phyloP scores from a whole-genome alignment of 2,888 invertebrate genomes.

The Automeris io region DNA sequence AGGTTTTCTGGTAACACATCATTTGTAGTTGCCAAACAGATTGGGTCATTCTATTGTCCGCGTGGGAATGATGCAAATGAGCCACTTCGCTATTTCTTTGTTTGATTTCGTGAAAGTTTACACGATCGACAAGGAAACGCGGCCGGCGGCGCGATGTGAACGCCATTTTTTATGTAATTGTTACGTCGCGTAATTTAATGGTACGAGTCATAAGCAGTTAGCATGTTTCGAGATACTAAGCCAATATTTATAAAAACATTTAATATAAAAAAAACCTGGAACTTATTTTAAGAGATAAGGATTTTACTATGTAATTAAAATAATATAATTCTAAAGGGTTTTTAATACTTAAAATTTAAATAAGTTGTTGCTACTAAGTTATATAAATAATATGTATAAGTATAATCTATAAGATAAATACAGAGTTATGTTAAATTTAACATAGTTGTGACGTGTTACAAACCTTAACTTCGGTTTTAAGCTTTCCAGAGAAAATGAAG shows the following conservation, averaged over 20 bases:
- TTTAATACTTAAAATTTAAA: too few species aligned
- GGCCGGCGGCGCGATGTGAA: constrained; percentile 69
- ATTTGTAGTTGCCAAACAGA: constrained; percentile 69
- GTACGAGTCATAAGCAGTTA: background rate
- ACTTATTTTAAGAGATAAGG: too few species aligned
- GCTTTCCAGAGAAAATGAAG: too few species aligned
- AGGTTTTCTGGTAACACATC: constrained; percentile 68
- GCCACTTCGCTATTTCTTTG: constrained; percentile 73
- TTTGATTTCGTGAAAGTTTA: constrained; percentile 77
- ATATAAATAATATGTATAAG: too few species aligned
- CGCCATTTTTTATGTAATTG: constrained; percentile 76
- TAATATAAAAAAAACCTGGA: too few species aligned
- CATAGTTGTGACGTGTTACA: too few species aligned
- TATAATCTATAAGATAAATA: too few species aligned
- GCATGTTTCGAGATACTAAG: background rate
- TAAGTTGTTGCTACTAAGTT: too few species aligned
- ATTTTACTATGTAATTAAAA: too few species aligned
- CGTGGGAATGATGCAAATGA: constrained; percentile 76
- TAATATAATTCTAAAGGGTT: too few species aligned
- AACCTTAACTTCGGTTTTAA: too few species aligned
- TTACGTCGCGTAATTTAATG: constrained; percentile 52
- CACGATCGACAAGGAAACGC: constrained; percentile 74
- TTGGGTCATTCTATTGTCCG: constrained; percentile 75
- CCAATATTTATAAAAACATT: constrained; percentile 7
- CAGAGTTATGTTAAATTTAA: too few species aligned